Base-by-base conservation (phyloP, 1,140 invertebrate genomes). In the Lepeophtheirus salmonis region DNA sequence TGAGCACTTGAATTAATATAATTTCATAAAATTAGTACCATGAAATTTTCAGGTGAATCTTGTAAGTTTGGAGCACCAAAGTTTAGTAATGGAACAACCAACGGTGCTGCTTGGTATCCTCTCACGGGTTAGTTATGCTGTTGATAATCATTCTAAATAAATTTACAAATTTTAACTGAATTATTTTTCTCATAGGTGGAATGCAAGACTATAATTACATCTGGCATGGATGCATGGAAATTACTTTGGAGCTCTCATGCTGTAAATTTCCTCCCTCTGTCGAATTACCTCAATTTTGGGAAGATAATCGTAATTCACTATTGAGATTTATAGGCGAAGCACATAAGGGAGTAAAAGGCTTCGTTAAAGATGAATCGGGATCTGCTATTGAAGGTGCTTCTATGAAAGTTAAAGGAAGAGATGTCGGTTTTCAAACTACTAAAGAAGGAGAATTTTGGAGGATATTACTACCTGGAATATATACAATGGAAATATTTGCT, bases 171-270 rank as follows among this genome's bases (percentile, higher is more conserved):
- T 6, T 18, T 52, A 52, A 13, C 16, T 52, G 3, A 13, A n/a
- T 20, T 52, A 16, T 10, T 16, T 10, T 52, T 52, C n/a, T n/a
- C n/a, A 41, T 41, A 41, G 30, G 30, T 50, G 49, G 30, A 2
- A 60, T 60, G 86, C 92, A 97, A 75, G 95, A 98, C 70, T 98
- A 88, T 73, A 97, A 97, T 71, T 98, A 98, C 69, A 78, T 97
- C 13, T 88, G 87, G 81, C 90, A 89, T 67, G 94, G 92, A 52
- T 95, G 90, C 70, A 96, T 98, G 86, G 95, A 98, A 75, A 82
- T 97, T 16, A 98, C 95, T 0, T 72, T 98, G 30, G 95, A 98
- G 71, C 79, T 98, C 52, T 92, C 90, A 0, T 98, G 95, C 73
- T 91, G 87, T 73, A 98, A 97, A 74, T 96, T 84, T 72, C 94